Percentiles rank a stretch among this genome's conserved stretches.
Conservation (phyloP, 2,797 vertebrate genomes). For the Staurois parvus region DNA sequence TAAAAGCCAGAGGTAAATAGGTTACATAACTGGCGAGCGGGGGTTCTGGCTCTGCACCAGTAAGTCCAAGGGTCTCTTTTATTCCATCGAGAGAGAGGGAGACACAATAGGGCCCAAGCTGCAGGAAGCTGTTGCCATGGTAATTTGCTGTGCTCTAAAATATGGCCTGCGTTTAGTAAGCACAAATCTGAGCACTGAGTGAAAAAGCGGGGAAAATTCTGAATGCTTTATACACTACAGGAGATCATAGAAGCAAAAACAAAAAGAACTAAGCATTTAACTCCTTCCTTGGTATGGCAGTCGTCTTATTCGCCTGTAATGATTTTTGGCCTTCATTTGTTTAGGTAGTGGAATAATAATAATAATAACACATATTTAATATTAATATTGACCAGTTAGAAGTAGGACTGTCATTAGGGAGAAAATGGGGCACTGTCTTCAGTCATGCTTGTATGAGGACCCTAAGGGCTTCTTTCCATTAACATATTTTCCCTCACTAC, state of each 20-base stretch:
- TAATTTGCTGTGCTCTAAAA: constrained; percentile 48
- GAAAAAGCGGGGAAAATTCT: constrained; percentile 32
- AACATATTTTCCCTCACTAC: no score
- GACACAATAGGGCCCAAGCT: constrained; percentile 50
- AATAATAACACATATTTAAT: no score
- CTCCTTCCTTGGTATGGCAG: constrained; percentile 1
- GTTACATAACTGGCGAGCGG: constrained; percentile 37
- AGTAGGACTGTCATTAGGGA: no score
- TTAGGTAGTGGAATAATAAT: no score
- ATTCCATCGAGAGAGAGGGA: constrained; percentile 54
- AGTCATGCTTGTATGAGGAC: no score
- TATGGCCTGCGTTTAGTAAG: constrained; percentile 49
- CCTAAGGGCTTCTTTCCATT: no score
- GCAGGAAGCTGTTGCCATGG: constrained; percentile 57
- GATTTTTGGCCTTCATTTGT: no score
- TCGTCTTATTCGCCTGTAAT: background rate
- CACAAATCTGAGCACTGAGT: constrained; percentile 30
- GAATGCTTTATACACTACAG: background rate
- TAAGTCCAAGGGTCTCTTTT: constrained; percentile 48
- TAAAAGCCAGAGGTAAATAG: constrained; percentile 37
- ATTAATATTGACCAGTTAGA: no score
- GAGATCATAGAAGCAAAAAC: background rate
- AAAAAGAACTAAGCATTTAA: constrained; percentile 22
- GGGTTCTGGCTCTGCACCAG: constrained; percentile 46
- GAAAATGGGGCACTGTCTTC: no score